phyloP scores from a whole-genome alignment of 30 jellyfish, hydroid and myxozoan species.

The Chrysaora quinquecirrha region DNA sequence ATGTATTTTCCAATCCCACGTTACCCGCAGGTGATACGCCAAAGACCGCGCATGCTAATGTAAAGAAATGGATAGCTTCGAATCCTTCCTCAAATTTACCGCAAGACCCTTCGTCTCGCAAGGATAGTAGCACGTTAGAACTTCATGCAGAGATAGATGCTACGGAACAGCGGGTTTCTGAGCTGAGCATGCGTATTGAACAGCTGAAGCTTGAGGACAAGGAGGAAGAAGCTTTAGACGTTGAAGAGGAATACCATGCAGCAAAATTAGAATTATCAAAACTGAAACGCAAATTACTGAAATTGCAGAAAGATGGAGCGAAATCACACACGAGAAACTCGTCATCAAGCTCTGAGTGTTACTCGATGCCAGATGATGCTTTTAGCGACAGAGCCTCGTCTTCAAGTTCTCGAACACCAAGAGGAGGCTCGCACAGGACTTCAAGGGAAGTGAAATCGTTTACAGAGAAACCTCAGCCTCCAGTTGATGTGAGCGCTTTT shows the following conservation, averaged over 20 bases:
- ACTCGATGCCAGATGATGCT: conserved; percentile 33
- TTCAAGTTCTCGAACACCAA: conserved; percentile 50
- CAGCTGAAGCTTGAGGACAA: conserved; percentile 12
- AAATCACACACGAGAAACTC: conserved; percentile 13
- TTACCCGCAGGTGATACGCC: conserved; percentile 35
- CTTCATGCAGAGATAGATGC: conserved; percentile 35
- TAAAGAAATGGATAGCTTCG: conserved; percentile 67
- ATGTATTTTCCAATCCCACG: conserved; percentile 28
- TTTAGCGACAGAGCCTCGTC: conserved; percentile 66
- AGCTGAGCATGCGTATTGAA: conserved; percentile 5
- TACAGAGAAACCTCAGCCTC: conserved; percentile 56
- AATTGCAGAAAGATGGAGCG: conserved; percentile 22
- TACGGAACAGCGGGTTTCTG: conserved; percentile 31
- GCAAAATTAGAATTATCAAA: conserved; percentile 59
- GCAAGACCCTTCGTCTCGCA: conserved; percentile 11
- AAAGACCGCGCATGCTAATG: conserved; percentile 39
- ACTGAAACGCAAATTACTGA: conserved; percentile 41
- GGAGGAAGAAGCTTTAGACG: conserved; percentile 71
- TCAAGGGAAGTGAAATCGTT: conserved; percentile 81
- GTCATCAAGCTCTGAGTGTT: conserved; percentile 44
- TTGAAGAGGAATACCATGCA: conserved; percentile 74
- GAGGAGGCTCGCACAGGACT: conserved; percentile 24
- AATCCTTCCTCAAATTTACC: conserved; percentile 15
- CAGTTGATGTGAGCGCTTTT: conserved; percentile 54
- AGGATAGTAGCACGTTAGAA: neutral